Evolutionary conservation across 2,113 vertebrate species (phyloP), one percentile per base, ranked within the genome.

Genomic region (Anguilla rostrata): DNA sequence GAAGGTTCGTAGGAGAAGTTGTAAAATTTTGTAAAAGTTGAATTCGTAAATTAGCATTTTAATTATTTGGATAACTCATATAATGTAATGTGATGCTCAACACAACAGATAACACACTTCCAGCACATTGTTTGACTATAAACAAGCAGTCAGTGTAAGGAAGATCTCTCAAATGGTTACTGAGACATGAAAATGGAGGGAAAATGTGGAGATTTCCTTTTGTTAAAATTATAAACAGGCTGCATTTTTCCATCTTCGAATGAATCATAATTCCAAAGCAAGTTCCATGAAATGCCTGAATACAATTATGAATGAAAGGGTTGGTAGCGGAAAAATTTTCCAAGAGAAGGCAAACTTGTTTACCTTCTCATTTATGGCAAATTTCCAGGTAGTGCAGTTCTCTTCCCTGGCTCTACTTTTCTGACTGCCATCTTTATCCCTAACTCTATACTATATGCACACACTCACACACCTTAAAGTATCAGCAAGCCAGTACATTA

Each of bases 261-360:
- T 26, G 63, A 71, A n/a, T 71, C 22, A 26, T 71, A 71, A 7
- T 71, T 71, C 63, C 20, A n/a, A 71, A 8, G 63, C 63, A 71
- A 34, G 34, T n/a, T 5, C 3, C 22, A 71, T 71, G 26, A 71
- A 71, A 71, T 71, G 20, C 63, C 63, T 20, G 22, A 71, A 71
- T 71, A n/a, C n/a, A n/a, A 71, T 71, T 71, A 71, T 7, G 16
- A 71, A 71, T n/a, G 11, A 60, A 60, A 60, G 18, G 12, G 63
- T 71, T 7, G 6, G 3, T n/a, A n/a, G 22, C 0, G 20, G 63
- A 71, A 26, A n/a, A n/a, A 71, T 63, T n/a, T n/a, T 71, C 63
- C 63, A 71, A n/a, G 63, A 71, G 63, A n/a, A 71, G 63, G 63
- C 6, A 71, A 71, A n/a, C 63, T 71, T 71, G 63, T 71, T 71